A percentile compares a stretch with the other conserved stretches of the same genome.
Conservation (phyloP, 2,797 vertebrate genomes). For the Limosa lapponica region DNA sequence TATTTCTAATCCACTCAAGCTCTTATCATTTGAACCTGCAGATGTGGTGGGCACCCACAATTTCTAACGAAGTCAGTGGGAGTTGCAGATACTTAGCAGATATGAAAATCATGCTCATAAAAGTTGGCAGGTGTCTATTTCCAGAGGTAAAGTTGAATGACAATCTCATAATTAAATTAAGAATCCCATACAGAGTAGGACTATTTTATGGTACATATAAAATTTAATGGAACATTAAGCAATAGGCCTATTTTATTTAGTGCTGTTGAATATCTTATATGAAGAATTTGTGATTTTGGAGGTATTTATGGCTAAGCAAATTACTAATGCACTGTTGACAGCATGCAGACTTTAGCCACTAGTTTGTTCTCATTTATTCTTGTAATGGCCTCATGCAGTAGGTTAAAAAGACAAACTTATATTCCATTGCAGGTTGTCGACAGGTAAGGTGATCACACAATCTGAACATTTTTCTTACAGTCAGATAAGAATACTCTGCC, state of each 20-base stretch:
- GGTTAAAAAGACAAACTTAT: not conserved
- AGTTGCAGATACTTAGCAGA: not conserved
- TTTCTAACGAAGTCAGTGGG: not conserved
- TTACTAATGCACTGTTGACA: not conserved
- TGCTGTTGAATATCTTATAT: not conserved
- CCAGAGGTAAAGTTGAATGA: not conserved
- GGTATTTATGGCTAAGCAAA: not conserved
- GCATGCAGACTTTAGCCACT: not conserved
- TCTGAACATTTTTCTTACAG: not conserved
- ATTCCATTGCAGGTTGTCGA: not conserved
- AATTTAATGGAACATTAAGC: conserved; percentile 1
- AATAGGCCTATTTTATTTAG: not conserved
- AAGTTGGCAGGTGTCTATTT: not conserved
- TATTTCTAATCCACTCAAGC: not conserved
- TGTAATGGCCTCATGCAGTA: not conserved
- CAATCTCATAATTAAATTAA: conserved; percentile 7
- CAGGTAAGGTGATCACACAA: not conserved
- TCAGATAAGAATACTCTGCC: not conserved
- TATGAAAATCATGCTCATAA: not conserved
- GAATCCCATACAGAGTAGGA: not conserved
- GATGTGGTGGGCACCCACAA: not conserved
- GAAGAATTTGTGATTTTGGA: not conserved
- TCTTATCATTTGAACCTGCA: not conserved
- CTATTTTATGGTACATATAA: not conserved
- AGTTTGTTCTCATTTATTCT: not conserved